Evolutionary conservation across 2,888 invertebrate species (phyloP).

Genomic region (Amphipyra berbera): DNA sequence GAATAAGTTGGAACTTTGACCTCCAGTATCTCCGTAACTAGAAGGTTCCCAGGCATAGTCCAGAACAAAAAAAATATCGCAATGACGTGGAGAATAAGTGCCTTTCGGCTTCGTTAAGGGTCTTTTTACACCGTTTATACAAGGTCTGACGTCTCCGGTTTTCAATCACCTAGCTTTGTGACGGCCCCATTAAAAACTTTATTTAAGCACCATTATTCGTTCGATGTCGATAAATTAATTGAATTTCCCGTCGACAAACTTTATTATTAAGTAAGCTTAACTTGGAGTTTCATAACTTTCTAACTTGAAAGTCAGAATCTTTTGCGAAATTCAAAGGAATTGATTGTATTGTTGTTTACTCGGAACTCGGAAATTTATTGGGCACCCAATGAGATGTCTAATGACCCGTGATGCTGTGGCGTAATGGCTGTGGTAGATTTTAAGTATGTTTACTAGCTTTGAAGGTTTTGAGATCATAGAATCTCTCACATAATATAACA

Average conservation of each 20-base stretch:
- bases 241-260: slow-evolving; percentile 72
- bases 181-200: slow-evolving; percentile 67
- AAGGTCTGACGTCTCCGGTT: slow-evolving; percentile 14
- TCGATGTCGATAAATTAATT: slow-evolving; percentile 78
- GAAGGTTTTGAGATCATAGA: too few species aligned
- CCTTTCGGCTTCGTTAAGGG: too few species aligned
- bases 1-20: too few species aligned
- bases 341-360: slow-evolving; percentile 60
- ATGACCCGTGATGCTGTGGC: slow-evolving; percentile 39
- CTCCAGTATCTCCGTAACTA: too few species aligned
- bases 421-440: slow-evolving; percentile 24
- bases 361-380: slow-evolving; percentile 45
- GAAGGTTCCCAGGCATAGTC: too few species aligned
- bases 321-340: slow-evolving; percentile 60
- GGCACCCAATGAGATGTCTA: slow-evolving; percentile 28
- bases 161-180: slow-evolving; percentile 40
- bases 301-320: slow-evolving; percentile 62
- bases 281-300: slow-evolving; percentile 64
- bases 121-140: too few species aligned
- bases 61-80: too few species aligned
- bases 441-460: background rate
- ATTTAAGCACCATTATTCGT: slow-evolving; percentile 71
- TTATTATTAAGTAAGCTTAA: slow-evolving; percentile 69
- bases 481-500: too few species aligned
- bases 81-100: too few species aligned